Base-by-base conservation (phyloP, 2,888 invertebrate genomes). In the Euplagia quadripunctaria region DNA sequence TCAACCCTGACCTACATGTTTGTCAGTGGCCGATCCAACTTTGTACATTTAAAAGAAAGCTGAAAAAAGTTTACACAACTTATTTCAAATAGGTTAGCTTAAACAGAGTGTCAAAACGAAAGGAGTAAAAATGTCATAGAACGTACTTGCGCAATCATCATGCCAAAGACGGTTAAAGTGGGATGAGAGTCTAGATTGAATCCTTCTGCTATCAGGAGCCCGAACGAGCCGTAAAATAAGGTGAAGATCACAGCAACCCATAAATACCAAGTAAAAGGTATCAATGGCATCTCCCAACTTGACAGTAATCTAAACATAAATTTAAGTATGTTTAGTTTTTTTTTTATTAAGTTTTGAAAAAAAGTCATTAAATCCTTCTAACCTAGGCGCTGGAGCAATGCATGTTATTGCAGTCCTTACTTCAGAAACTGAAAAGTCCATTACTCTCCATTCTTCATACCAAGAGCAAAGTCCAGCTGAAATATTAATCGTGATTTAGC, bases 361-460 rank as follows among this genome's bases (percentile, higher is more conserved):
- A n/a, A n/a, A n/a, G n/a, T n/a, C n/a, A n/a, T n/a, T n/a, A n/a
- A 66, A 11, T 46, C 0, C 31, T 31, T 77, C 77, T 82, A 87
- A 96, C 97, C 93, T 95, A 4, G 97, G 97, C 73, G 96, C 96
- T 55, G 97, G 97, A n/a, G 97, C 97, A 70, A 97, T 89, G 82
- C 97, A 97, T 0, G 97, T 97, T n/a, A 97, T 93, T 51, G 97
- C 97, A 52, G 97, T 96, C 79, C 97, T 93, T 51, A 97, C 95
- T 70, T 94, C 92, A 20, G 97, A 95, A 82, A 95, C 94, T 0
- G 97, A 96, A 85, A 97, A 96, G 84, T 97, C 97, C 85, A 97
- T 85, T 78, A 93, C 96, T 72, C 91, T 86, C 86, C 96, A 97
- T 79, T 96, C 96, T 73, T 96, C 96, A 84, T 96, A 96, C 97